Base-by-base conservation (phyloP, 2,888 invertebrate species). In the Salpingus planirostris region DNA sequence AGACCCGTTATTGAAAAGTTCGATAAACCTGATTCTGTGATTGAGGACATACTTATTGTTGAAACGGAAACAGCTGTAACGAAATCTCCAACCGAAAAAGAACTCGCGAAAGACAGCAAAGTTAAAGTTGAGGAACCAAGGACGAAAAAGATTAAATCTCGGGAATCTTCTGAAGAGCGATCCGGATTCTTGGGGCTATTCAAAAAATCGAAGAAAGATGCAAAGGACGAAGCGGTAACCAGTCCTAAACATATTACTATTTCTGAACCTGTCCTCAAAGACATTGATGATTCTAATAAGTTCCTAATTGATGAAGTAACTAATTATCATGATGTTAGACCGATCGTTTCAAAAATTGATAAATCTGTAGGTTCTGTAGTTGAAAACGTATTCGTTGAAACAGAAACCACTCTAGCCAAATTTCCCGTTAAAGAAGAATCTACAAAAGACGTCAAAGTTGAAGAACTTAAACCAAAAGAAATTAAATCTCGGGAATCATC, bases 311-410 rank as follows among this genome's bases (percentile, higher is more conserved):
- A 21, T 7, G 44, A 44, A 36, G 24, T 42, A 8, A 25, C 28
- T n/a, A 26, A 13, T 10, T 42, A 39, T 28, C 35, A 42, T 13
- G 42, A 42, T n/a, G n/a, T n/a, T n/a, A n/a, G n/a, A n/a, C n/a
- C n/a, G n/a, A n/a, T n/a, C n/a, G 23, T 43, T 36, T n/a, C 26
- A 26, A 15, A n/a, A n/a, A n/a, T n/a, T n/a, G n/a, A n/a, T n/a
- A n/a, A 18, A 18, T 5, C 18, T 18, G 18, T 6, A 18, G 18
- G 18, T 18, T n/a, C n/a, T n/a, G n/a, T n/a, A n/a, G n/a, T n/a
- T n/a, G n/a, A 24, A 5, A 24, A 24, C 10, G 24, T 11, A 4
- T n/a, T 11, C 8, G 24, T 11, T 11, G 24, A 12, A 4, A 11
- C 24, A 11, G 11, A 18, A 18, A 8, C 18, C 5, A 18, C 5